These are phyloP conservation scores for Aleiodes testaceus DNA, from an alignment of 2,888 invertebrate genomes.

Conservation along the genomic window DNA sequence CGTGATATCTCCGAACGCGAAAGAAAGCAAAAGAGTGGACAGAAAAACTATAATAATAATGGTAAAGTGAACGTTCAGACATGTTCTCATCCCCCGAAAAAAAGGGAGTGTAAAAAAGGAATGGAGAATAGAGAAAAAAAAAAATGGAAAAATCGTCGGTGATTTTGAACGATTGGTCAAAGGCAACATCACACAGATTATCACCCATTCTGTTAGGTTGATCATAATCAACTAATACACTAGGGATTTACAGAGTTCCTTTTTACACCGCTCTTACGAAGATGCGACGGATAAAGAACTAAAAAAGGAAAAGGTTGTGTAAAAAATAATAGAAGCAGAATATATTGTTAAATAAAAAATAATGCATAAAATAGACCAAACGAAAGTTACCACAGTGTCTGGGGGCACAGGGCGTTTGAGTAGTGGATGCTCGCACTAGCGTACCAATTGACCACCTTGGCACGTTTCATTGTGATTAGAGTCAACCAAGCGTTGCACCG, in stretches of 20 bases:
- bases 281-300: slow-evolving; percentile 6
- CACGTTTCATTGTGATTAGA: slow-evolving; percentile 72
- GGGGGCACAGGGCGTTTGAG: slow-evolving; percentile 64
- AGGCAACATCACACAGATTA: slow-evolving; percentile 29
- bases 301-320: slow-evolving; percentile 4
- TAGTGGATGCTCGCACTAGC: slow-evolving; percentile 52
- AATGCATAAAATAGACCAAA: slow-evolving; percentile 25
- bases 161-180: slow-evolving; percentile 26
- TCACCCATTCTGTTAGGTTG: slow-evolving; percentile 24
- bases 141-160: slow-evolving; percentile 10
- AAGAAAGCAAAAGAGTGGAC: slow-evolving; percentile 24
- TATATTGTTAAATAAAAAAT: slow-evolving; percentile 1
- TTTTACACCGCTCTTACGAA: background rate
- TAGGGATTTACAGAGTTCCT: background rate
- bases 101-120: slow-evolving; percentile 18
- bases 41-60: slow-evolving; percentile 28
- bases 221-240: slow-evolving; percentile 25
- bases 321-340: slow-evolving; percentile 10
- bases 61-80: slow-evolving; percentile 24
- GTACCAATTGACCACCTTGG: slow-evolving; percentile 67
- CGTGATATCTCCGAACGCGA: slow-evolving; percentile 39
- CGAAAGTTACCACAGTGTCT: slow-evolving; percentile 56
- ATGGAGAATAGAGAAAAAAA: background rate
- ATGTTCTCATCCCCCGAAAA: slow-evolving; percentile 16
- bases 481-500: slow-evolving; percentile 66